These are phyloP conservation scores for Gnathonemus echidnorhynchus DNA, from an alignment of 2,113 vertebrate genomes.

Conservation along the genomic window DNA sequence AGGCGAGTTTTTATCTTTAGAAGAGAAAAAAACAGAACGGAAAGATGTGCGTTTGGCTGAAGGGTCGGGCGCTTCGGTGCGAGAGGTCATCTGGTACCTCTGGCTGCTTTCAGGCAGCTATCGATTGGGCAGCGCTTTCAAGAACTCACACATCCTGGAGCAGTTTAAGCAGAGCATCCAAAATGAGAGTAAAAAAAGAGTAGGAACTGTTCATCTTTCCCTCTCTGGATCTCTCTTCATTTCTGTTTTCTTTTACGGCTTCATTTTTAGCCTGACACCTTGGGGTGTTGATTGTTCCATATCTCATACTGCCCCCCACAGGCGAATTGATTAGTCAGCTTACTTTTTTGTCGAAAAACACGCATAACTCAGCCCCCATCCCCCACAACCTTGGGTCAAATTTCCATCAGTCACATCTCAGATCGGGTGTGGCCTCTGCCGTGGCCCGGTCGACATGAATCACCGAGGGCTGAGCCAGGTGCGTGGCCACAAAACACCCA, in stretches of 20 bases:
- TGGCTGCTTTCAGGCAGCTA: neutral
- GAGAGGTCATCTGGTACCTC: neutral
- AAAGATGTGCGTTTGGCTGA: neutral
- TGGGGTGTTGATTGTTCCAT: conserved; percentile 9
- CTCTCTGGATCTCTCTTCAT: neutral
- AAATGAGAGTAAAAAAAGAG: neutral
- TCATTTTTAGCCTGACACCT: conserved; percentile 10
- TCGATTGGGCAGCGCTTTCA: neutral
- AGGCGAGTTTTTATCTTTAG: neutral
- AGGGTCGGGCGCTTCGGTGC: neutral
- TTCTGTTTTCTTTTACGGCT: neutral
- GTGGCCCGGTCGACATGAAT: neutral
- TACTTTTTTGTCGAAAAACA: neutral
- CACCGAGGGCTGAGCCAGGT: neutral
- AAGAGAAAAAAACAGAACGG: neutral
- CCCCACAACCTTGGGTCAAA: neutral
- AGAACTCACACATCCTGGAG: neutral
- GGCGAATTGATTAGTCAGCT: neutral
- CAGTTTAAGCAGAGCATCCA: neutral
- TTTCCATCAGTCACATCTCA: neutral
- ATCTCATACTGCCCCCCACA: neutral
- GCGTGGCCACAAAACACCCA: neutral
- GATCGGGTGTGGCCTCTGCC: neutral
- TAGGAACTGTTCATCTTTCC: neutral
- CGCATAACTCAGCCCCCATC: neutral